phyloP scores from a whole-genome alignment of 2,888 invertebrate genomes.

The Meteorus cinctellus region DNA sequence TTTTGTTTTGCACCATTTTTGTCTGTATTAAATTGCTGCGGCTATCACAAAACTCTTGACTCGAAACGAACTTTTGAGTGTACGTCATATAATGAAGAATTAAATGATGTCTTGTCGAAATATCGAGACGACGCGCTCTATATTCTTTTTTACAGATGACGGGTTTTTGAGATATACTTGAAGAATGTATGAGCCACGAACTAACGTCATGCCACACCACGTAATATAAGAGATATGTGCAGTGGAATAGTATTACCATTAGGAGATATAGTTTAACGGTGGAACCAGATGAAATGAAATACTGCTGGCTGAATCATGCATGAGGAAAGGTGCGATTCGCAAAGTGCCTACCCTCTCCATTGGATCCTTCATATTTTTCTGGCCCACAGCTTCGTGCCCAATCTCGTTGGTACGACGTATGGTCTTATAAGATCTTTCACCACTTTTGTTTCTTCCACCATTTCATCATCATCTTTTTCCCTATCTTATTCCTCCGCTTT shows the following conservation, averaged over 20 bases:
- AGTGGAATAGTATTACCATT: slow-evolving; percentile 72
- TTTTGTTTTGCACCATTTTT: slow-evolving; percentile 13
- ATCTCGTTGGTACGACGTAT: slow-evolving; percentile 41
- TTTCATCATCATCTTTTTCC: slow-evolving; percentile 29
- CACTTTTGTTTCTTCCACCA: slow-evolving; percentile 44
- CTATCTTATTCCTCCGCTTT: slow-evolving; percentile 27
- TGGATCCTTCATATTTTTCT: slow-evolving; percentile 43
- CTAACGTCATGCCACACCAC: slow-evolving; percentile 62
- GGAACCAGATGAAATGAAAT: slow-evolving; percentile 73
- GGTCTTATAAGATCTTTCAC: slow-evolving; percentile 42
- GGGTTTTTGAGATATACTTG: slow-evolving; percentile 39
- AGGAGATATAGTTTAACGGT: slow-evolving; percentile 73
- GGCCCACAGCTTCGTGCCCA: slow-evolving; percentile 39
- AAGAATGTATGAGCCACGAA: slow-evolving; percentile 61
- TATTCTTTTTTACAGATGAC: slow-evolving; percentile 25
- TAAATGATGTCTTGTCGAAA: slow-evolving; percentile 39
- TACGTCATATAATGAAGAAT: slow-evolving; percentile 30
- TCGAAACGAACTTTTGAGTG: slow-evolving; percentile 6
- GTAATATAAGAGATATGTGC: slow-evolving; percentile 73
- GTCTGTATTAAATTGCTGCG: neutral
- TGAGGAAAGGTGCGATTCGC: slow-evolving; percentile 71
- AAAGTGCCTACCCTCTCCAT: slow-evolving; percentile 51
- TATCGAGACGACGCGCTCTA: neutral
- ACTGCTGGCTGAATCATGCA: slow-evolving; percentile 73
- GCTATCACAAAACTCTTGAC: slow-evolving; percentile 26